These are phyloP conservation scores for Solea solea DNA, from an alignment of 2,113 vertebrate species.

Conservation along the genomic window DNA sequence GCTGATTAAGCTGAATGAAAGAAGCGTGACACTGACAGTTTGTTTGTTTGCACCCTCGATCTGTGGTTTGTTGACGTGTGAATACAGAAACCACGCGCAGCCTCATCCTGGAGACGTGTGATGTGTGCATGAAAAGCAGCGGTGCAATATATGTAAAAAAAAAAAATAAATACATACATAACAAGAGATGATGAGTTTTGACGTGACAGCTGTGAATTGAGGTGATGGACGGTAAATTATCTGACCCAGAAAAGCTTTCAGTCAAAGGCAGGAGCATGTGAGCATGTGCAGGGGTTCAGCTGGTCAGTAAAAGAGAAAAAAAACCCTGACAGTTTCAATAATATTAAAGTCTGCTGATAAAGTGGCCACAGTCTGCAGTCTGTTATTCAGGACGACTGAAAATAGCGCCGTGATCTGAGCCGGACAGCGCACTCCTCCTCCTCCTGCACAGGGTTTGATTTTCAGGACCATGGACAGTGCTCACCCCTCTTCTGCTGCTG, in stretches of 20 bases:
- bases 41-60: not conserved
- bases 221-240: constrained; percentile 67
- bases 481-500: no score
- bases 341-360: constrained; percentile 5
- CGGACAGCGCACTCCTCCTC: not conserved
- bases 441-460: not conserved
- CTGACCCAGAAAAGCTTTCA: constrained; percentile 70
- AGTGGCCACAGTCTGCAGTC: not conserved
- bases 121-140: constrained; percentile 14
- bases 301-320: constrained; percentile 34
- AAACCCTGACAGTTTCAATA: constrained; percentile 12
- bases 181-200: constrained; percentile 44
- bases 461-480: constrained; percentile 55
- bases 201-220: constrained; percentile 68
- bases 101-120: constrained; percentile 36
- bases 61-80: constrained; percentile 31
- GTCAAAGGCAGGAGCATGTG: constrained; percentile 39
- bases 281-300: constrained; percentile 46
- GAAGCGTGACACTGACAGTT: constrained; percentile 7
- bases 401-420: not conserved
- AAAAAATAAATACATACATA: not conserved
- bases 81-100: constrained; percentile 31
- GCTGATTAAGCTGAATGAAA: constrained; percentile 19
- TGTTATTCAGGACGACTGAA: not conserved
- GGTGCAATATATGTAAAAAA: not conserved